These are phyloP conservation scores for Morus bassanus DNA, from an alignment of 2,797 vertebrate species.

Conservation along the genomic window DNA sequence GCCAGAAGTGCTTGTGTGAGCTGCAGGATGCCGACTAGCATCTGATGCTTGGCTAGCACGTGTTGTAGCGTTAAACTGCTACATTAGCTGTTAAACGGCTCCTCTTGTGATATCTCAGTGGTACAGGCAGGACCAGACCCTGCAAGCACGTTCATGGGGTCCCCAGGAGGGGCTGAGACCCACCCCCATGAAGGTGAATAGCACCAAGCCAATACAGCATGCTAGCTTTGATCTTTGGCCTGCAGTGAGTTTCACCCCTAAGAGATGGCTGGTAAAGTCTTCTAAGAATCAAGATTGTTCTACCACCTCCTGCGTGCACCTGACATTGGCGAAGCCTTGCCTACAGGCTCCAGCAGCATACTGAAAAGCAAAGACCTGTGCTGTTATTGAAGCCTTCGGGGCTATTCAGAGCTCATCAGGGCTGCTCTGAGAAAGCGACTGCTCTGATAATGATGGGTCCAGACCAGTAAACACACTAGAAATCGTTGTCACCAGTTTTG, in stretches of 20 bases:
- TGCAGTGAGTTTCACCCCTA: accelerated
- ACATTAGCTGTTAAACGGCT: background rate
- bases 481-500: background rate
- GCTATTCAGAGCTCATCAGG: background rate
- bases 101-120: background rate
- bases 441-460: background rate
- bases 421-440: background rate
- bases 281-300: background rate
- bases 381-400: background rate
- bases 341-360: background rate
- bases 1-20: background rate
- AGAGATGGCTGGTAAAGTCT: background rate
- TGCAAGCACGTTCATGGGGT: background rate
- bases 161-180: background rate
- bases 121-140: background rate
- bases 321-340: background rate
- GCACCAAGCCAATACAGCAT: background rate
- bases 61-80: accelerated
- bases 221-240: background rate
- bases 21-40: background rate
- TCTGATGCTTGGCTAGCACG: background rate
- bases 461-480: background rate
- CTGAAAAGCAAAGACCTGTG: background rate
- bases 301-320: accelerated
- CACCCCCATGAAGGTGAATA: background rate